Conservation (phyloP, 2,888 invertebrate genomes). For the Drosophila conformis region DNA sequence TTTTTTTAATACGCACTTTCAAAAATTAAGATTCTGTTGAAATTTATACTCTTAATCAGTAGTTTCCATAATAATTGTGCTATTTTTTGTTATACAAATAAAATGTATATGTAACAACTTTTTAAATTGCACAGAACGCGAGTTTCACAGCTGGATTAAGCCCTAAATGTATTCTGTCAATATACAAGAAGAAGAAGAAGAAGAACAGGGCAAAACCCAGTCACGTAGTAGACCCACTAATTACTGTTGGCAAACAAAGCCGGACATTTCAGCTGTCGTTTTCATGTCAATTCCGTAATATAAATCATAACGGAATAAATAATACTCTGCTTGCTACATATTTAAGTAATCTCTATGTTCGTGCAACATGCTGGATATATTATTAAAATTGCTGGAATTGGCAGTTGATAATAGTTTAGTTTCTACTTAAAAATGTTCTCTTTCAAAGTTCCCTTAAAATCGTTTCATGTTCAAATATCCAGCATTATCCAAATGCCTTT, state of each 20-base stretch:
- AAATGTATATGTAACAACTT: no score
- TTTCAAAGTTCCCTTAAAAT: neutral
- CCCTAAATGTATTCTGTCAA: neutral
- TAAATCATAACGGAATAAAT: neutral
- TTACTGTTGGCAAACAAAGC: slow-evolving; percentile 33
- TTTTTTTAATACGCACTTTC: no score
- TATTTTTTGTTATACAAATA: no score
- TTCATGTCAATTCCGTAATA: slow-evolving; percentile 29
- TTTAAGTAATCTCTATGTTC: slow-evolving; percentile 10
- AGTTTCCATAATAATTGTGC: no score
- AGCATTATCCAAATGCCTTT: neutral
- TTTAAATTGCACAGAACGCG: no score
- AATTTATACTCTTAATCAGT: no score
- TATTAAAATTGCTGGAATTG: slow-evolving; percentile 1
- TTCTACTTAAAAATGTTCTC: neutral
- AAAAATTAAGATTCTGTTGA: no score
- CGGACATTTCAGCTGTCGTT: slow-evolving; percentile 39
- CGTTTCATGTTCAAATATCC: neutral
- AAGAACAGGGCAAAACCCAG: slow-evolving; percentile 2
- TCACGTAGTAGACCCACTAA: slow-evolving; percentile 47
- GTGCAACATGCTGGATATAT: slow-evolving; percentile 1
- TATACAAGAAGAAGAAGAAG: neutral
- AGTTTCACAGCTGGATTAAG: slow-evolving; percentile 30
- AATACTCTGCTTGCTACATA: neutral
- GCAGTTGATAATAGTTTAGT: neutral